These are phyloP conservation scores for Lasaia peninsularis DNA, from an alignment of 1,140 invertebrate species.

Conservation along the genomic window DNA sequence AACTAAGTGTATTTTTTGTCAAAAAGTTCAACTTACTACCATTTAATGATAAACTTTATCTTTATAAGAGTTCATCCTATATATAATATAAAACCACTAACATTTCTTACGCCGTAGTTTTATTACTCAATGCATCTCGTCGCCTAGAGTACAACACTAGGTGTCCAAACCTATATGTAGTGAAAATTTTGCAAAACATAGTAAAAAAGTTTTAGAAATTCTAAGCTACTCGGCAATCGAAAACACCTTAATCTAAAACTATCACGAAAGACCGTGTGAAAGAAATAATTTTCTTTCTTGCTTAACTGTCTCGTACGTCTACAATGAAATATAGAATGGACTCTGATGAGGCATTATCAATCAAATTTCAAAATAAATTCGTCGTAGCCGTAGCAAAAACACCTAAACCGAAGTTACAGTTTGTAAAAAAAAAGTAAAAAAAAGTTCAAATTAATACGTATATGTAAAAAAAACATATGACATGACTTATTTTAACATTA, in stretches of 20 bases:
- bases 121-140: not conserved
- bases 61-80: not conserved
- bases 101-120: not conserved
- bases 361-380: slow-evolving; percentile 45
- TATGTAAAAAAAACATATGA: no score
- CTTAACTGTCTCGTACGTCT: slow-evolving; percentile 47
- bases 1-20: not conserved
- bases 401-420: slow-evolving; percentile 19
- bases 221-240: slow-evolving; percentile 69
- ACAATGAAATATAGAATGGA: slow-evolving; percentile 57
- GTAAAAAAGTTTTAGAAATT: slow-evolving; percentile 76
- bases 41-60: slow-evolving; percentile 3
- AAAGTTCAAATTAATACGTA: no score
- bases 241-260: slow-evolving; percentile 34
- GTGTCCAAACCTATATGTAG: slow-evolving; percentile 70
- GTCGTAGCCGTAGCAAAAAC: slow-evolving; percentile 27
- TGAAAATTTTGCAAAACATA: slow-evolving; percentile 77
- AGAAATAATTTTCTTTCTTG: slow-evolving; percentile 40
- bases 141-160: slow-evolving; percentile 27
- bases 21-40: slow-evolving; percentile 4
- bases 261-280: slow-evolving; percentile 37
- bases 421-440: not conserved
- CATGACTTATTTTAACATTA: no score
- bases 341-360: slow-evolving; percentile 39
- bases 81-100: slow-evolving; percentile 8